A percentile compares a stretch with the other conserved stretches of the same genome.
Evolutionary conservation across 2,113 vertebrate species (phyloP).

Genomic region (Xerus inauris): DNA sequence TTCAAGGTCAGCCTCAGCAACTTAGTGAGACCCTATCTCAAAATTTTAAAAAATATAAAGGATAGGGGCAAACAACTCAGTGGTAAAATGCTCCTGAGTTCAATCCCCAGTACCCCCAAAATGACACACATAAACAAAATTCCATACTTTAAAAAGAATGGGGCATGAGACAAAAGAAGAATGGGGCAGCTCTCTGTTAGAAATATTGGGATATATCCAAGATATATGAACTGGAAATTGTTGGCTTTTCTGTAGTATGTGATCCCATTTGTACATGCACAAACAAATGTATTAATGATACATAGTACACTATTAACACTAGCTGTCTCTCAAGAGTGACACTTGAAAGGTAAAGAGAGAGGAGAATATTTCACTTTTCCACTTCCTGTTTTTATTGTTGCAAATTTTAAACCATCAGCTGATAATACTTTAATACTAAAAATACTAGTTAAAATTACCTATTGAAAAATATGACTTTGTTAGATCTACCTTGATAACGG

Average conservation of each 20-base stretch:
- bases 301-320: not conserved
- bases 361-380: not conserved
- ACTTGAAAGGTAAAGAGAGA: not conserved
- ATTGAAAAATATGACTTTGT: not conserved
- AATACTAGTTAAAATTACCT: not conserved
- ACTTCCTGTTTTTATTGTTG: not conserved
- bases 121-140: not conserved
- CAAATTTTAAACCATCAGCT: constrained; percentile 17
- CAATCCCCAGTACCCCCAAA: too few species aligned
- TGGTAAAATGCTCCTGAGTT: too few species aligned
- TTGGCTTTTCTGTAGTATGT: not conserved
- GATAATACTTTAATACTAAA: constrained; percentile 23
- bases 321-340: not conserved
- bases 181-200: not conserved
- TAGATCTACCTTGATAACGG: constrained; percentile 20
- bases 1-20: too few species aligned
- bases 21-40: too few species aligned
- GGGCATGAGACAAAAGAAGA: too few species aligned
- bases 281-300: not conserved
- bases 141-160: not conserved
- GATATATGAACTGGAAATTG: not conserved
- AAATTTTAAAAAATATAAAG: too few species aligned
- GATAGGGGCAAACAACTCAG: too few species aligned
- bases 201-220: not conserved
- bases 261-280: not conserved